Evolutionary conservation across 2,113 vertebrate genomes (phyloP), one percentile per base, ranked within the genome.

Genomic region (Piprites chloris): DNA sequence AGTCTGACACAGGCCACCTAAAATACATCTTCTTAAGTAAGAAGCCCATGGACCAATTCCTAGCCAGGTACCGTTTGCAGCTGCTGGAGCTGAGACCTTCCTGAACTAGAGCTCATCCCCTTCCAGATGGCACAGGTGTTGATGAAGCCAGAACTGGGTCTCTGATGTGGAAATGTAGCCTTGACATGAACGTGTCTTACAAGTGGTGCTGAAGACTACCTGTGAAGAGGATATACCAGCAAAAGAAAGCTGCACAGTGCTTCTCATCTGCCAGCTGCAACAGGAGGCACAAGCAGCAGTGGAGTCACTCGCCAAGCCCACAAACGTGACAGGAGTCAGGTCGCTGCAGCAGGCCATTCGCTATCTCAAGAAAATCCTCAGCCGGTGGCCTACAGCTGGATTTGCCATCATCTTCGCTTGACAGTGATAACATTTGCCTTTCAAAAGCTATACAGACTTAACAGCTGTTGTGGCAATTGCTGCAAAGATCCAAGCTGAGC

Each of bases 341-440:
- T 73, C 37, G 30, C 59, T 76, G 47, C 72, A 76, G 71, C 66
- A 79, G 49, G 46, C 69, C 46, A 21, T 46, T 83, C 20, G 0
- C 49, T 91, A 17, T 53, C 76, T 90, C 53, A 73, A 83, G 67
- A 90, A 85, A 92, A 93, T 84, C 75, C 67, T 88, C 88, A 82
- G 85, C 68, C 77, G 59, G 87, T 85, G 61, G 35, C 47, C 85
- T 55, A 73, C 87, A 79, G 87, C 85, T 93, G 89, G 55, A 82
- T 94, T 96, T 86, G 63, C 78, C 72, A 94, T 94, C 78, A 87
- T 58, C 83, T 90, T 77, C 65, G 61, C 71, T 78, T 82, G 53
- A 87, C 62, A 65, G 46, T 14, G 1, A 41, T 82, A 75, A 75
- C n/a, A 23, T 93, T 76, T 87, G 82, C 63, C 77, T 88, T 94